Evolutionary conservation across 2,888 invertebrate genomes (phyloP), one percentile per base, ranked within the genome.

Genomic region (Osmoderma eremita): DNA sequence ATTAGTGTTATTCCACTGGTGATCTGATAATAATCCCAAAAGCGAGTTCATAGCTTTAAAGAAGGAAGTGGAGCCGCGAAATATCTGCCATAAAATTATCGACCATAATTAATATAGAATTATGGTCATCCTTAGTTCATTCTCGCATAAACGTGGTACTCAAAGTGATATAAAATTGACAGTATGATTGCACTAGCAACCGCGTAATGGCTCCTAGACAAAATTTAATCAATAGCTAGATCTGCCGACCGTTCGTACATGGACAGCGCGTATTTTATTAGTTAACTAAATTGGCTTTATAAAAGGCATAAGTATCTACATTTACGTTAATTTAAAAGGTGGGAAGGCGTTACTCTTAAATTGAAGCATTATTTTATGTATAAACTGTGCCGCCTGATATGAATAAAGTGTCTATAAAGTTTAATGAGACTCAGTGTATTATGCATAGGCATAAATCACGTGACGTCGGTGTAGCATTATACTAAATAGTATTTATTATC

Each of bases 261-360:
- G 30, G 53, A 53, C 22, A 24, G 12, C 24, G 22, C 13, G 1
- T 17, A 17, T 36, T 36, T 53, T 17, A 53, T 18, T 36, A 53
- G 38, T 53, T 53, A 38, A 53, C 38, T 53, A 53, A 53, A 53
- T 53, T 53, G 30, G 30, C 17, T 12, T 17, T 53, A 18, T 53
- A 53, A 53, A 53, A 53, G 10, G 3, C 17, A 12, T 42, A 42
- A 15, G 17, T n/a, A 38, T 36, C 18, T 36, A 53, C 38, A 13
- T 36, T 10, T 53, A 53, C 38, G 17, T 36, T 10, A 17, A 36
- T 36, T 38, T 53, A 30, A 17, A 17, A 36, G 8, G n/a, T 53
- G 18, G 36, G 36, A 18, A 36, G 36, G 22, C 15, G 53, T 30
- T 30, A 12, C 30, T 53, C 36, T 30, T 53, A 53, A 36, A 10